Percentiles rank a stretch among this genome's conserved stretches.
phyloP scores from a whole-genome alignment of 1,140 invertebrate genomes.

The Drosophila punjabiensis region DNA sequence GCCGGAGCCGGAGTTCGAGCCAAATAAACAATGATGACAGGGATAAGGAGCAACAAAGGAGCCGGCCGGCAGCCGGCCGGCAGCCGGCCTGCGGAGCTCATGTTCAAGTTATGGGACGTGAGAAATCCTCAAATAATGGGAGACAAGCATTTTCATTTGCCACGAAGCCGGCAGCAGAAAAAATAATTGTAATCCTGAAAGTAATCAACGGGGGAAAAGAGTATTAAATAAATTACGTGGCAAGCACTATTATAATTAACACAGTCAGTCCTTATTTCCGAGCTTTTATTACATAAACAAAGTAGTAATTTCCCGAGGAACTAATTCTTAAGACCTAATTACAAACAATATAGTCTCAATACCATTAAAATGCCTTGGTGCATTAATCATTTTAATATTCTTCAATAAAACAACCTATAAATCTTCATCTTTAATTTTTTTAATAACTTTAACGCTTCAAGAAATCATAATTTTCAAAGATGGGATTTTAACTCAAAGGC shows the following conservation, averaged over 20 bases:
- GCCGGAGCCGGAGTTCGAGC: not conserved
- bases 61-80: not conserved
- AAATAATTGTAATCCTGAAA: constrained; percentile 36
- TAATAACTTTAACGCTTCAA: not conserved
- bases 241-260: constrained; percentile 27
- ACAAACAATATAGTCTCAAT: not conserved
- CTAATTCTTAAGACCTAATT: not conserved
- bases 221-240: constrained; percentile 41
- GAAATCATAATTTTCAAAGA: not conserved
- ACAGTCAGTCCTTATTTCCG: not conserved
- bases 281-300: constrained; percentile 9
- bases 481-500: not conserved
- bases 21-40: constrained; percentile 72
- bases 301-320: not conserved
- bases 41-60: constrained; percentile 39
- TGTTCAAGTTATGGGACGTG: constrained; percentile 33
- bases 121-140: constrained; percentile 42
- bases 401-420: not conserved
- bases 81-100: constrained; percentile 19
- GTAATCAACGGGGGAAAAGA: constrained; percentile 30
- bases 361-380: not conserved
- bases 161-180: constrained; percentile 13
- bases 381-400: constrained; percentile 4
- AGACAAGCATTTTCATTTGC: constrained; percentile 26
- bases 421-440: not conserved